phyloP scores from a whole-genome alignment of 2,888 invertebrate genomes.

The Bugula neritina region DNA sequence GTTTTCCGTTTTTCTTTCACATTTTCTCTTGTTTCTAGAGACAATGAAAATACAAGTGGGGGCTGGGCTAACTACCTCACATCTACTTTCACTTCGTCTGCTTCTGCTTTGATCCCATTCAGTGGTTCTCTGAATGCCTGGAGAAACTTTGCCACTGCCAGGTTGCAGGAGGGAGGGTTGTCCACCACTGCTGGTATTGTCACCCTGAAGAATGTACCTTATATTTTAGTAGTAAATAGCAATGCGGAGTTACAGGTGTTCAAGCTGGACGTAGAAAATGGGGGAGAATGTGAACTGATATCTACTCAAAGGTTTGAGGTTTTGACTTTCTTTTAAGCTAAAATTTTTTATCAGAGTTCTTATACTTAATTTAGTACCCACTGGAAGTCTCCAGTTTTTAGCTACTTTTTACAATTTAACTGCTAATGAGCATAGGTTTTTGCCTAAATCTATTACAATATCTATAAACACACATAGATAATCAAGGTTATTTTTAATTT shows the following conservation, averaged over 20 bases:
- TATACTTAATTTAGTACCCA: no score
- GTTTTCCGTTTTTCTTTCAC: no score
- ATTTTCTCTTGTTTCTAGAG: no score
- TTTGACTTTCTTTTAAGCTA: no score
- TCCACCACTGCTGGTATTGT: not conserved
- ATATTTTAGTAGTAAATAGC: not conserved
- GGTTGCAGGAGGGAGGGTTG: not conserved
- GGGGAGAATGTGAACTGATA: slow-evolving; percentile 19
- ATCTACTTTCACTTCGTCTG: not conserved
- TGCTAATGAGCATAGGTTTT: no score
- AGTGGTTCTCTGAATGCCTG: not conserved
- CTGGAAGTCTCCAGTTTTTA: no score
- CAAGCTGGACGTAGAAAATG: slow-evolving; percentile 4
- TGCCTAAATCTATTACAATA: no score
- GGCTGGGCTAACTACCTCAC: slow-evolving; percentile 24
- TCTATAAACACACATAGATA: no score
- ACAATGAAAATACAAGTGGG: not conserved
- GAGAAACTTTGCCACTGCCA: slow-evolving; percentile 25
- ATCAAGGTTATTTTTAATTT: no score
- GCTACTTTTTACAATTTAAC: no score
- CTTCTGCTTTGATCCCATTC: slow-evolving; percentile 11
- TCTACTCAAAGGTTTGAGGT: not conserved
- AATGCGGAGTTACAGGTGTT: not conserved
- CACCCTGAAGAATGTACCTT: not conserved
- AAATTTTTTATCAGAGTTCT: no score